These are phyloP conservation scores for Noctua pronuba DNA, from an alignment of 2,888 invertebrate genomes.

Conservation along the genomic window DNA sequence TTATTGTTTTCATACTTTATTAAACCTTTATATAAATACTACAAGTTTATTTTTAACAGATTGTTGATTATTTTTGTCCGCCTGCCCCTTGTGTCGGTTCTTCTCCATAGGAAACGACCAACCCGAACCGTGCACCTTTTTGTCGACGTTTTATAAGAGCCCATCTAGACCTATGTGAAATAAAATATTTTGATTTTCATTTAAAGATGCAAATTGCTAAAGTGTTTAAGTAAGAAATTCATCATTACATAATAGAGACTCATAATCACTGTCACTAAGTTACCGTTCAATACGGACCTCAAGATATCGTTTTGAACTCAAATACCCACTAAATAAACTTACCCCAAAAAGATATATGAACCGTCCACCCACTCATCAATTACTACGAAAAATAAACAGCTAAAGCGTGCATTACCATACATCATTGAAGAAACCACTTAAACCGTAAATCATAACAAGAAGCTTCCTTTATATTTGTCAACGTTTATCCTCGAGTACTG, in stretches of 20 bases:
- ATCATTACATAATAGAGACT: background rate
- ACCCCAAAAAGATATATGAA: slow-evolving; percentile 23
- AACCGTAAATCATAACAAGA: slow-evolving; percentile 82
- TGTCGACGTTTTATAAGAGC: no score
- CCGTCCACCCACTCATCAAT: slow-evolving; percentile 49
- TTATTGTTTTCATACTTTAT: no score
- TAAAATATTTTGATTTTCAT: no score
- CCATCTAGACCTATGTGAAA: no score
- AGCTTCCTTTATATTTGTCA: slow-evolving; percentile 85
- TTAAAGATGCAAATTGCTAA: background rate
- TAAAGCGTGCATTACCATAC: slow-evolving; percentile 52
- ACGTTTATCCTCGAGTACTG: slow-evolving; percentile 83
- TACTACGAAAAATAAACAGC: slow-evolving; percentile 50
- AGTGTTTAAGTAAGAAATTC: background rate
- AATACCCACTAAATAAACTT: slow-evolving; percentile 19
- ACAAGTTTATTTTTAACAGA: no score
- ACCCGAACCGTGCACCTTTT: no score
- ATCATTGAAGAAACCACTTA: slow-evolving; percentile 66
- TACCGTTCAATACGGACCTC: background rate
- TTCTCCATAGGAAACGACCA: no score
- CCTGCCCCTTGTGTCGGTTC: no score
- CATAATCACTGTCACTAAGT: background rate
- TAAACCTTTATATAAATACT: no score
- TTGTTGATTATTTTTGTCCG: no score
- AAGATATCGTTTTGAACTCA: background rate